phyloP scores from a whole-genome alignment of 92 coral and sea anemone species.

The Porites rus region DNA sequence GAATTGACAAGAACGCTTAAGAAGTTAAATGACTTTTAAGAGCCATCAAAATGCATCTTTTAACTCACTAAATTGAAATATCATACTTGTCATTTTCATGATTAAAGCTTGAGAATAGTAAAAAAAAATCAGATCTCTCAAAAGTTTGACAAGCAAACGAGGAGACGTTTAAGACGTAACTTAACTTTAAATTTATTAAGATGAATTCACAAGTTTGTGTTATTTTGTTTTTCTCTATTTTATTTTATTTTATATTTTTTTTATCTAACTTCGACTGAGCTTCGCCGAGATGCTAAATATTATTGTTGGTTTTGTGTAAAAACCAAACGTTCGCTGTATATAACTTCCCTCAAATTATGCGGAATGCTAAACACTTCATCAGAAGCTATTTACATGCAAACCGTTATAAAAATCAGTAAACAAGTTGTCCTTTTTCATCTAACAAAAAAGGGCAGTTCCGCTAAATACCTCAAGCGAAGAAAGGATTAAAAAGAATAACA shows the following conservation, averaged over 20 bases:
- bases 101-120: neutral
- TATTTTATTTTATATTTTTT: no score
- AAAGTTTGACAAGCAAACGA: no score
- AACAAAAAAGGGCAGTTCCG: neutral
- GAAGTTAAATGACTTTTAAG: neutral
- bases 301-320: conserved; percentile 10
- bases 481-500: neutral
- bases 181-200: no score
- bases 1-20: neutral
- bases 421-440: neutral
- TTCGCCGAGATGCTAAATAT: neutral
- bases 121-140: no score
- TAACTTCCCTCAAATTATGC: neutral
- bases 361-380: neutral
- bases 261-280: neutral
- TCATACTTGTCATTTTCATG: neutral
- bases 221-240: no score
- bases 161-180: no score
- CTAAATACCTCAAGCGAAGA: neutral
- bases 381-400: neutral
- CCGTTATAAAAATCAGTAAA: conserved; percentile 22
- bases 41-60: neutral
- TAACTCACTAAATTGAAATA: neutral
- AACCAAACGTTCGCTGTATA: neutral
- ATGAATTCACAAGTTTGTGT: no score